Evolutionary conservation across 2,888 invertebrate species (phyloP), one percentile per base, ranked within the genome.

Genomic region (Lysandra coridon): DNA sequence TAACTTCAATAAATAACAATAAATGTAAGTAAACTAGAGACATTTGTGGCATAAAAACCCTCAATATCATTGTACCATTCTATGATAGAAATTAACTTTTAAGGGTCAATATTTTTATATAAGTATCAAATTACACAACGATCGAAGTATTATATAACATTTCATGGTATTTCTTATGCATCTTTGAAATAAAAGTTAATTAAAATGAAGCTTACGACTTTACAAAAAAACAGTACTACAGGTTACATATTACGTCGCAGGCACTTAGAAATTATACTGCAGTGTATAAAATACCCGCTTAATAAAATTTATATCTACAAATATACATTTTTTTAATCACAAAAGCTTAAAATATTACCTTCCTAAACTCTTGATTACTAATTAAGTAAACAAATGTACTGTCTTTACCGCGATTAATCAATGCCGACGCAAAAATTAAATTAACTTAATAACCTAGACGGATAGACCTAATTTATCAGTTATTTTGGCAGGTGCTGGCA

Each of bases 401-500:
- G 64, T 64, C 30, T 64, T 30, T 30, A 30, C 12, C 12, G 64
- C 23, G 30, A 64, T 64, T 64, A 30, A 12, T 64, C 64, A 64
- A 30, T 64, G 64, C 30, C 30, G 64, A 30, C 30, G 64, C 64
- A 64, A 64, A 64, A 64, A 64, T 64, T 10, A 30, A 64, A 64
- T 62, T 62, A 23, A 62, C 14, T 37, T 69, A 37, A 69, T 33
- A 69, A 33, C 33, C 69, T 17, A 69, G 14, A 69, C 69, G 12
- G 64, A 64, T 64, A 69, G 69, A 69, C 33, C 33, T 37, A 14
- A 69, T 69, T 69, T 23, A 37, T 69, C 69, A 69, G 33, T 69
- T 69, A 69, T 69, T 33, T 69, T 33, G 17, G 69, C 69, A 69
- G 69, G 69, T 69, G 69, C 14, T 69, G 69, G 69, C 14, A 2